Evolutionary conservation across 2,888 invertebrate genomes (phyloP).

Genomic region (Labia minor): DNA sequence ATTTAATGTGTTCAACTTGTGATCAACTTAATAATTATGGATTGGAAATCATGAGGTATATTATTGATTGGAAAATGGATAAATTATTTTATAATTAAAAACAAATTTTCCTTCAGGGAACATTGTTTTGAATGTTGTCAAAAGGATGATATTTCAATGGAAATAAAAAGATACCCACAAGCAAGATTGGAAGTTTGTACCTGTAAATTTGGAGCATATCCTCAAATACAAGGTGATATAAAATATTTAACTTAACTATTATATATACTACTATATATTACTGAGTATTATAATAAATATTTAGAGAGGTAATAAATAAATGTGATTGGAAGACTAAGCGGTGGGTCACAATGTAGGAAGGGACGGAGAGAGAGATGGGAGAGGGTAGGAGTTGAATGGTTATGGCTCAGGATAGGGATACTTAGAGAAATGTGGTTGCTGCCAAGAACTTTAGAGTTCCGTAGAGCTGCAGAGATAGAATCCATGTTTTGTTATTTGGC

Average conservation of each 20-base stretch:
- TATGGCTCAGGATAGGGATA: too few relatives aligned
- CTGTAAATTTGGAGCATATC: slow-evolving; percentile 95
- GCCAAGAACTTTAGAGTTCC: too few relatives aligned
- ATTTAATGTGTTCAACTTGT: slow-evolving; percentile 80
- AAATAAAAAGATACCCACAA: slow-evolving; percentile 68
- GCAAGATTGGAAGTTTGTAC: slow-evolving; percentile 94
- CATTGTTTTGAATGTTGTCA: slow-evolving; percentile 73
- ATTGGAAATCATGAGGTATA: slow-evolving; percentile 50
- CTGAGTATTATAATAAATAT: too few relatives aligned
- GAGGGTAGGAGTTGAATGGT: too few relatives aligned
- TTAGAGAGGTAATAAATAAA: too few relatives aligned
- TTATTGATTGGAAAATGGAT: slow-evolving; percentile 27
- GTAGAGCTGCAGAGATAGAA: too few relatives aligned
- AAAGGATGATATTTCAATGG: slow-evolving; percentile 54
- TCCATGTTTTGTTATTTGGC: too few relatives aligned
- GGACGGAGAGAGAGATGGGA: too few relatives aligned
- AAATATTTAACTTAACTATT: slow-evolving; percentile 18
- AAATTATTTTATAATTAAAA: too few relatives aligned
- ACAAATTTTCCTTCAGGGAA: slow-evolving; percentile 36
- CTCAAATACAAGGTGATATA: slow-evolving; percentile 85
- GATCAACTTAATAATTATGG: slow-evolving; percentile 68
- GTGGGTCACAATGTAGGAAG: too few relatives aligned
- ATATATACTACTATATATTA: slow-evolving; percentile 15
- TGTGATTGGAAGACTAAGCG: too few relatives aligned
- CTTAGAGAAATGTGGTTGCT: too few relatives aligned